Conservation (phyloP, 1,140 invertebrate genomes). For the Archivesica marissinica region DNA sequence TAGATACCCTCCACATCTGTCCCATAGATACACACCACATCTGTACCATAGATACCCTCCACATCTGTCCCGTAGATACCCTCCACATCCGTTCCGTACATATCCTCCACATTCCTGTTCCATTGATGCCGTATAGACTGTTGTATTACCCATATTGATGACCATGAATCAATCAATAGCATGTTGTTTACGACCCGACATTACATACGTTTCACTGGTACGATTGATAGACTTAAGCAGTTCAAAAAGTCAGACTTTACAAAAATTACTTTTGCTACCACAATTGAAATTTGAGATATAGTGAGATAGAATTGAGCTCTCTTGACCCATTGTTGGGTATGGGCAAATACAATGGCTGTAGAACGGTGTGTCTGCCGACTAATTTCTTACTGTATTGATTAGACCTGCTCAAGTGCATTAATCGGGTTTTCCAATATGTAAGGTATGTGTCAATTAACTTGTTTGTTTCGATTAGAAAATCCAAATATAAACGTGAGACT, state of each 20-base stretch:
- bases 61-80: too few relatives aligned
- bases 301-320: too few relatives aligned
- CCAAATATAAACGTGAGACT: neutral
- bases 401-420: neutral
- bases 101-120: too few relatives aligned
- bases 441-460: neutral
- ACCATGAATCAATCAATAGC: neutral
- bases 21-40: too few relatives aligned
- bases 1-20: too few relatives aligned
- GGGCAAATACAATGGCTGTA: neutral
- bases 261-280: neutral
- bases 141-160: neutral
- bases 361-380: neutral
- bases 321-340: neutral
- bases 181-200: neutral
- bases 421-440: neutral
- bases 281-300: neutral
- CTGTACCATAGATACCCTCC: too few relatives aligned
- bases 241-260: slow-evolving; percentile 10
- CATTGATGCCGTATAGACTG: neutral
- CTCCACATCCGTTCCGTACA: too few relatives aligned
- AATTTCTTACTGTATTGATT: neutral
- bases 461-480: neutral
- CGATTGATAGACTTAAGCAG: neutral
- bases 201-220: too few relatives aligned